phyloP scores from a whole-genome alignment of 2,888 invertebrate genomes.

The Ennomos fuscantarius region DNA sequence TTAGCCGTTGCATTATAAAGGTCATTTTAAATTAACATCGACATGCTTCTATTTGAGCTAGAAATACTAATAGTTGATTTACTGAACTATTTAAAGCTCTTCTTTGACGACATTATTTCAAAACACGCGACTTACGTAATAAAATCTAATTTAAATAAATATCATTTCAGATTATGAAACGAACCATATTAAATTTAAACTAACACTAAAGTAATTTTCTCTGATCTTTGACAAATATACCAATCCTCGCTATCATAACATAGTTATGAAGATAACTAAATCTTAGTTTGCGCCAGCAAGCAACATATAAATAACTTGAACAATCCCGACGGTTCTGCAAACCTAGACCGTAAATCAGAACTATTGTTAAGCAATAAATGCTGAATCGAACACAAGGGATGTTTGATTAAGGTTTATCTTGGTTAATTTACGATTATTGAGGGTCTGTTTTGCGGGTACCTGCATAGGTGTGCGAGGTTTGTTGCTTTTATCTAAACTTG shows the following conservation, averaged over 20 bases:
- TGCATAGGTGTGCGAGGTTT: conserved; percentile 30
- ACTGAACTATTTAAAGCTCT: too few relatives aligned
- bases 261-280: conserved; percentile 34
- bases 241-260: conserved; percentile 12
- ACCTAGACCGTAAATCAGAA: conserved; percentile 79
- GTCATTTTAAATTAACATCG: too few relatives aligned
- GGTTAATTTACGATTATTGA: conserved; percentile 79
- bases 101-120: too few relatives aligned
- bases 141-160: too few relatives aligned
- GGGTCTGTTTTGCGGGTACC: conserved; percentile 43
- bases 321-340: conserved; percentile 63
- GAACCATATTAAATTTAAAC: not conserved
- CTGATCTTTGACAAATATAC: conserved; percentile 10
- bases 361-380: conserved; percentile 82
- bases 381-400: conserved; percentile 79
- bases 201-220: conserved; percentile 10
- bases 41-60: too few relatives aligned
- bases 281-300: conserved; percentile 49
- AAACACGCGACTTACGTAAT: too few relatives aligned
- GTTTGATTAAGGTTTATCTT: conserved; percentile 83
- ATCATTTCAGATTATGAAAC: not conserved
- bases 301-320: conserved; percentile 67
- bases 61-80: too few relatives aligned
- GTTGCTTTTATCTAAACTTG: conserved; percentile 3
- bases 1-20: too few relatives aligned